phyloP scores from a whole-genome alignment of 1,140 invertebrate genomes.

The Globodera ellingtonae region DNA sequence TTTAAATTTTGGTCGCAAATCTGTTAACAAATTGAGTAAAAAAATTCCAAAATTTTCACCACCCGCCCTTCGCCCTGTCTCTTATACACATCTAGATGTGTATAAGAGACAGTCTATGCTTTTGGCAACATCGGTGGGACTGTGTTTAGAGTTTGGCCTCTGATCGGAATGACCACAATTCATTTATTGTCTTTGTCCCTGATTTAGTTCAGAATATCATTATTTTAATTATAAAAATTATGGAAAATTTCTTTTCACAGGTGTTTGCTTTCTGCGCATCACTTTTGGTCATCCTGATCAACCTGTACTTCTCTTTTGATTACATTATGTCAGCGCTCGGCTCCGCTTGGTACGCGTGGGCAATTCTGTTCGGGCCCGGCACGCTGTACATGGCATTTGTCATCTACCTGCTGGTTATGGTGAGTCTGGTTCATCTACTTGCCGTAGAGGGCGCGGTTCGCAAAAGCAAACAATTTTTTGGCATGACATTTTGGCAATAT shows the following conservation, averaged over 20 bases:
- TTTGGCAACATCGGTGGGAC: neutral
- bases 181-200: neutral
- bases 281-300: conserved; percentile 77
- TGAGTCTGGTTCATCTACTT: neutral
- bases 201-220: conserved; percentile 4
- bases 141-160: neutral
- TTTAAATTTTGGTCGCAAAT: too few species aligned
- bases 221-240: conserved; percentile 30
- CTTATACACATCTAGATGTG: too few species aligned
- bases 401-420: conserved; percentile 44
- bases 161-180: neutral
- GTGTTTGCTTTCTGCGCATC: conserved; percentile 66
- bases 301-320: conserved; percentile 74
- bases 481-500: too few species aligned
- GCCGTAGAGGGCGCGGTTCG: too few species aligned
- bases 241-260: conserved; percentile 27
- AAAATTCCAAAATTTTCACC: too few species aligned
- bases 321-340: conserved; percentile 40
- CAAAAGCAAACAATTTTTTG: too few species aligned
- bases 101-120: too few species aligned
- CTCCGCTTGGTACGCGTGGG: conserved; percentile 39
- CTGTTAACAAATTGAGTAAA: too few species aligned
- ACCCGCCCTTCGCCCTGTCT: too few species aligned
- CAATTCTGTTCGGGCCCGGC: conserved; percentile 28
- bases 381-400: conserved; percentile 50